phyloP scores from a whole-genome alignment of 2,797 vertebrate species.

The Rhinatrema bivittatum region DNA sequence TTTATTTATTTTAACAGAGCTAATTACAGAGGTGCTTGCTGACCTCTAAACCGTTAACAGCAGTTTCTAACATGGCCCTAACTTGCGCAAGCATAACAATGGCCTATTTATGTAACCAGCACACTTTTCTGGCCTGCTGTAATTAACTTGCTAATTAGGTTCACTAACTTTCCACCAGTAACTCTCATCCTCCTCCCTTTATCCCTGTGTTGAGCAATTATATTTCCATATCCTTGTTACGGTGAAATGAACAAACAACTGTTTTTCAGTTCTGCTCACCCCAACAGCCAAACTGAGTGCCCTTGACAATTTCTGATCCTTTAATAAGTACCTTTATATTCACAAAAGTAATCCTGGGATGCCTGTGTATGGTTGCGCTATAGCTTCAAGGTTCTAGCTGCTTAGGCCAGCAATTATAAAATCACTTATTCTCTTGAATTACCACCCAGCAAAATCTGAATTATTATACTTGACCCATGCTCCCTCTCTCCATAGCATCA shows the following conservation, averaged over 20 bases:
- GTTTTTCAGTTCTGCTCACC: too few species aligned
- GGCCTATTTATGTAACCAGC: conserved; percentile 43
- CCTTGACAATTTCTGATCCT: too few species aligned
- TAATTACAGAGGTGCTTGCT: conserved; percentile 28
- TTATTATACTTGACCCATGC: too few species aligned
- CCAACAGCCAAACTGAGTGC: too few species aligned
- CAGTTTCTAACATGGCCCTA: conserved; percentile 19
- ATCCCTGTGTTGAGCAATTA: conserved; percentile 34
- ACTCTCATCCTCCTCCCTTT: conserved; percentile 1
- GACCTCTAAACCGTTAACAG: conserved; percentile 28
- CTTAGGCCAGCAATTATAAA: too few species aligned
- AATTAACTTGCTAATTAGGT: conserved; percentile 62
- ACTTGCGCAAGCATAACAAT: conserved; percentile 28
- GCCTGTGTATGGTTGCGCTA: too few species aligned
- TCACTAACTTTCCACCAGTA: conserved; percentile 26
- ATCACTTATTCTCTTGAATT: too few species aligned
- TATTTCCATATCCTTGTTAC: conserved; percentile 36
- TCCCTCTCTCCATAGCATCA: too few species aligned
- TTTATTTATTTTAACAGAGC: conserved; percentile 5
- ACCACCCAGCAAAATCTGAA: too few species aligned
- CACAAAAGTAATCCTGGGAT: too few species aligned
- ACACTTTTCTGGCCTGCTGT: conserved; percentile 29
- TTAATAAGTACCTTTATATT: too few species aligned
- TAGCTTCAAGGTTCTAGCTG: too few species aligned
- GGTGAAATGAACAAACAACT: conserved; percentile 51